A percentile compares a stretch with the other conserved stretches of the same genome.
Evolutionary conservation across 2,888 invertebrate species (phyloP).

Genomic region (Hecatera dysodea): DNA sequence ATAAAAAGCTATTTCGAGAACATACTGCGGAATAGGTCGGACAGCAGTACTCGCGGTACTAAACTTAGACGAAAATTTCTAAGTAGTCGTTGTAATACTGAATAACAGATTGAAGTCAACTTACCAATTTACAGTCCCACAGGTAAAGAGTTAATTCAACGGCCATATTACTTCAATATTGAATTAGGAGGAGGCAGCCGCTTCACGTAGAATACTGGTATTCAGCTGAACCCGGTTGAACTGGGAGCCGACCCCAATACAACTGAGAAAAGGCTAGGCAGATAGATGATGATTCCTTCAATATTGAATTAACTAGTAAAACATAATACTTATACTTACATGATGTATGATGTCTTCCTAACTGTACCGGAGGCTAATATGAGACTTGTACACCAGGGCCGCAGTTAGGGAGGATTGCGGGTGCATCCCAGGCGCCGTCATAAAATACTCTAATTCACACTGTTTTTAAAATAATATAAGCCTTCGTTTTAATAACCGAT

Average conservation of each 20-base stretch:
- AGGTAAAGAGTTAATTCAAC: background rate
- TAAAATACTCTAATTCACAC: slow-evolving; percentile 25
- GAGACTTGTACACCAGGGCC: too few relatives aligned
- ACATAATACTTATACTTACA: background rate
- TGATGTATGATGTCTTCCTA: too few relatives aligned
- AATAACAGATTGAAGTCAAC: background rate
- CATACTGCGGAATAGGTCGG: slow-evolving; percentile 12
- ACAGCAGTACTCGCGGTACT: slow-evolving; percentile 5
- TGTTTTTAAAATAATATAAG: slow-evolving; percentile 9
- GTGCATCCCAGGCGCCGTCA: slow-evolving; percentile 11
- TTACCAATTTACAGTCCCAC: background rate
- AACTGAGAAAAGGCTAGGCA: too few relatives aligned
- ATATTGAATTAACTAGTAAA: background rate
- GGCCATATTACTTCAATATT: too few relatives aligned
- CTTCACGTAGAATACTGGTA: too few relatives aligned
- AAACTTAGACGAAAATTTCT: background rate
- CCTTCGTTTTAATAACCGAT: slow-evolving; percentile 35
- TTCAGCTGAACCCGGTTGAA: too few relatives aligned
- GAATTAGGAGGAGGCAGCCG: too few relatives aligned
- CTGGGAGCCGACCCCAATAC: too few relatives aligned
- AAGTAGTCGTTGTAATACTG: background rate
- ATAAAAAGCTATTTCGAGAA: slow-evolving; percentile 60
- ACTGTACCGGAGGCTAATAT: too few relatives aligned
- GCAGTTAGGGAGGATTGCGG: slow-evolving; percentile 28
- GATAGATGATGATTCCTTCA: too few relatives aligned